A percentile compares a stretch with the other conserved stretches of the same genome.
Conservation (phyloP, 2,888 invertebrate genomes). For the Gerris lacustris region DNA sequence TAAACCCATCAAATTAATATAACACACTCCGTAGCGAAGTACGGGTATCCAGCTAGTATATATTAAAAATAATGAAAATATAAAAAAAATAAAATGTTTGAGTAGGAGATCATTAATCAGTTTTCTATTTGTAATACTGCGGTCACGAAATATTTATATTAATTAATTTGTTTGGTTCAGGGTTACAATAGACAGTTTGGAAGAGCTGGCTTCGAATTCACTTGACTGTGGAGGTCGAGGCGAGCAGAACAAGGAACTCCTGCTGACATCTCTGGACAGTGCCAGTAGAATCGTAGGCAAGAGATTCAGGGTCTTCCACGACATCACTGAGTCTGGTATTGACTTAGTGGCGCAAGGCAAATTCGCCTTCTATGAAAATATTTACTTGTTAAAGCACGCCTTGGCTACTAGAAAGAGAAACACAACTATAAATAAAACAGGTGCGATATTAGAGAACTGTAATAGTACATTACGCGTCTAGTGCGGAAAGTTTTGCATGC, state of each 20-base stretch:
- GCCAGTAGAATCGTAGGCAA: constrained; percentile 52
- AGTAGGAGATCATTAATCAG: too few species aligned
- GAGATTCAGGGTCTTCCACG: constrained; percentile 44
- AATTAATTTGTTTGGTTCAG: constrained; percentile 37
- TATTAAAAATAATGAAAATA: too few species aligned
- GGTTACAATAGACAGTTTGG: constrained; percentile 64
- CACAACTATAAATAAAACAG: not conserved
- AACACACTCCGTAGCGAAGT: too few species aligned
- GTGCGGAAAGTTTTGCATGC: too few species aligned
- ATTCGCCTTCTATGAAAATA: constrained; percentile 70
- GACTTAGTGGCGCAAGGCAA: constrained; percentile 54
- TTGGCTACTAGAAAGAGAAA: constrained; percentile 35
- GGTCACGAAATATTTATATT: too few species aligned
- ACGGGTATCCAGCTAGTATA: too few species aligned
- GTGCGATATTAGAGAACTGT: too few species aligned
- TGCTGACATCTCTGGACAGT: constrained; percentile 54
- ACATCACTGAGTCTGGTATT: constrained; percentile 50
- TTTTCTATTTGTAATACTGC: too few species aligned
- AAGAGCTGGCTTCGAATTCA: constrained; percentile 52
- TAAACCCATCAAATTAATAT: too few species aligned
- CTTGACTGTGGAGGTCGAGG: constrained; percentile 62
- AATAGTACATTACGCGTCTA: too few species aligned
- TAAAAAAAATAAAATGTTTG: too few species aligned
- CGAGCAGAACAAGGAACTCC: constrained; percentile 55
- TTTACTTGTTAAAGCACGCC: constrained; percentile 53